A percentile compares a stretch with the other conserved stretches of the same genome.
phyloP scores from a whole-genome alignment of 2,888 invertebrate species.

The Drosophila crucigera region DNA sequence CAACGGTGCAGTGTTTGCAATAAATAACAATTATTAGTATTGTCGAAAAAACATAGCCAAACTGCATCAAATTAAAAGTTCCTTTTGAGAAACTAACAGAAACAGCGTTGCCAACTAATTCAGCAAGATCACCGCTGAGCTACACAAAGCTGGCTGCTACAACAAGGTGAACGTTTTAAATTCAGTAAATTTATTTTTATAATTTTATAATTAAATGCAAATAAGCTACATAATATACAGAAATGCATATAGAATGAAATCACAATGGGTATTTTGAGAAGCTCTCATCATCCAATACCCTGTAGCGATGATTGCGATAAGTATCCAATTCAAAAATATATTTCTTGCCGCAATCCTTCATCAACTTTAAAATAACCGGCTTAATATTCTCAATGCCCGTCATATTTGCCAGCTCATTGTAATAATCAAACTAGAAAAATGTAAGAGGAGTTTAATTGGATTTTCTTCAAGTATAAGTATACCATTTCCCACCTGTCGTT shows the following conservation, averaged over 20 bases:
- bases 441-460: background rate
- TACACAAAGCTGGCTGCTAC: constrained; percentile 26
- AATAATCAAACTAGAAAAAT: constrained; percentile 88
- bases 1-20: background rate
- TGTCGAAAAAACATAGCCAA: background rate
- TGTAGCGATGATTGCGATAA: constrained; percentile 88
- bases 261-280: constrained; percentile 64
- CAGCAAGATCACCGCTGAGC: background rate
- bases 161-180: background rate
- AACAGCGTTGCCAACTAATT: constrained; percentile 8
- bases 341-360: constrained; percentile 88
- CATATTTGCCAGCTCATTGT: constrained; percentile 88
- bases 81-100: constrained; percentile 12
- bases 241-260: constrained; percentile 2
- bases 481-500: constrained; percentile 68
- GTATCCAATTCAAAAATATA: constrained; percentile 88
- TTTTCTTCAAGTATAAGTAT: too few species aligned
- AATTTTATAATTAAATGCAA: constrained; percentile 28
- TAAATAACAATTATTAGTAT: background rate
- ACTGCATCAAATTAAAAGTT: background rate
- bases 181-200: constrained; percentile 12
- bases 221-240: constrained; percentile 22
- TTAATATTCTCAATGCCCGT: constrained; percentile 88
- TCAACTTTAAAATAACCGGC: constrained; percentile 89
- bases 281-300: constrained; percentile 88